phyloP scores from a whole-genome alignment of 2,797 vertebrate species.

The Lacerta bilineata region DNA sequence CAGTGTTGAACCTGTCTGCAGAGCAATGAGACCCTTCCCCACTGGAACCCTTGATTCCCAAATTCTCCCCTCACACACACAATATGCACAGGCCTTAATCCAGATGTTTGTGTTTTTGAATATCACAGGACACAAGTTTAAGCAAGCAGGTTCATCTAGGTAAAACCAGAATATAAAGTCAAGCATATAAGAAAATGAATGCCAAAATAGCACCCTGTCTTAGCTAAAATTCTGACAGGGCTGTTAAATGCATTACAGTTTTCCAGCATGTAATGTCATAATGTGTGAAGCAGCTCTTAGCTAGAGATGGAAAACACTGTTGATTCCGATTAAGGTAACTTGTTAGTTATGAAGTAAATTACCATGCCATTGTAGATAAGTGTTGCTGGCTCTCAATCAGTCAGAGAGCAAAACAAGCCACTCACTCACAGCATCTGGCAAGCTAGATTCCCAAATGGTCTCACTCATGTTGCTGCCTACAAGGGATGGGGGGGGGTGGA shows the following conservation, averaged over 20 bases:
- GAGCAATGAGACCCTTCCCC: not conserved
- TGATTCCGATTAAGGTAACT: slow-evolving; percentile 1
- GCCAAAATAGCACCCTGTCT: not conserved
- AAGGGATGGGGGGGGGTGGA: not conserved
- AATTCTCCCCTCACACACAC: not conserved
- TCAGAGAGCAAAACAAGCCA: slow-evolving; percentile 9
- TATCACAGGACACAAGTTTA: not conserved
- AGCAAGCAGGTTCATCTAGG: not conserved
- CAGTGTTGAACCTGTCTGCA: not conserved
- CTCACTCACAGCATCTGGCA: not conserved
- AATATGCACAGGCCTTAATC: not conserved
- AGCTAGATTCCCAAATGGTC: slow-evolving; percentile 15
- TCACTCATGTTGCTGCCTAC: not conserved
- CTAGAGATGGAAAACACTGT: not conserved
- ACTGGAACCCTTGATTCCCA: not conserved
- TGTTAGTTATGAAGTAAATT: not conserved
- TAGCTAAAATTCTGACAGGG: not conserved
- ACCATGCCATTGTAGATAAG: not conserved
- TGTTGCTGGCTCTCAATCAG: slow-evolving; percentile 5
- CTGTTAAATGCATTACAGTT: not conserved
- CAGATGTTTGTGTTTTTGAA: not conserved
- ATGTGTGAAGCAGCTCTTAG: not conserved
- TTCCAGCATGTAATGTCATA: not conserved
- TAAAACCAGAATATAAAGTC: not conserved
- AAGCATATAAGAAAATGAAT: not conserved